Base-by-base conservation (phyloP, 2,113 vertebrate genomes). In the Rhinolophus sinicus region DNA sequence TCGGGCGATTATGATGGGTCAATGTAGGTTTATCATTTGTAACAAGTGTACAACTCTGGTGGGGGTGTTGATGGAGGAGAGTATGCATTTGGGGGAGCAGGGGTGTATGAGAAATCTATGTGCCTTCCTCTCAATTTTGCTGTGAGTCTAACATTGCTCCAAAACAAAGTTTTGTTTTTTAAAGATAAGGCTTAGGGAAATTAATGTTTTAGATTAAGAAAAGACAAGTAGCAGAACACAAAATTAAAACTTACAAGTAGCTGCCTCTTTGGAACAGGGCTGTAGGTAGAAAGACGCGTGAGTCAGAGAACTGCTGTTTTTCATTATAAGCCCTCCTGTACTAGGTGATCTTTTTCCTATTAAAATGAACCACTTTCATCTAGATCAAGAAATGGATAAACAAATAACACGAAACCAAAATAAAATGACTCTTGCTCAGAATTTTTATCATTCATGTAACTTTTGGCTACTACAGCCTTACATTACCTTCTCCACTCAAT, bases 221-320 rank as follows among this genome's bases (percentile, higher is more conserved):
- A 60, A 72, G 93, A 58, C 54, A 93, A 77, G 40, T 70, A 70
- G 12, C 77, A 91, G 76, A 85, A 83, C 62, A 88, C 82, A 95
- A 72, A 54, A 28, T 44, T 24, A 88, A 35, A 95, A 92, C 93
- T 73, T 73, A 47, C 24, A 87, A 87, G 44, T 18, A 40, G 10
- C 24, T 75, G 9, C 30, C 47, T 67, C 44, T 76, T 94, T 80
- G 33, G 12, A 92, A 88, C 38, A 58, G 8, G 54, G 60, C 11
- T 30, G 1, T 62, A 33, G 22, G 16, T 33, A 78, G 26, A 80
- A 87, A 52, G 40, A 85, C 4, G 8, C 8, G 4, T 80, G 80
- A 18, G 35, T 76, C n/a, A 83, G 38, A 44, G 15, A 76, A 38
- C 30, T 33, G 14, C 47, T 78, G 18, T 22, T 69, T 54, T 75